Percentiles rank a stretch among this genome's conserved stretches.
phyloP scores from a whole-genome alignment of 2,113 vertebrate genomes.

The Capreolus pygargus region DNA sequence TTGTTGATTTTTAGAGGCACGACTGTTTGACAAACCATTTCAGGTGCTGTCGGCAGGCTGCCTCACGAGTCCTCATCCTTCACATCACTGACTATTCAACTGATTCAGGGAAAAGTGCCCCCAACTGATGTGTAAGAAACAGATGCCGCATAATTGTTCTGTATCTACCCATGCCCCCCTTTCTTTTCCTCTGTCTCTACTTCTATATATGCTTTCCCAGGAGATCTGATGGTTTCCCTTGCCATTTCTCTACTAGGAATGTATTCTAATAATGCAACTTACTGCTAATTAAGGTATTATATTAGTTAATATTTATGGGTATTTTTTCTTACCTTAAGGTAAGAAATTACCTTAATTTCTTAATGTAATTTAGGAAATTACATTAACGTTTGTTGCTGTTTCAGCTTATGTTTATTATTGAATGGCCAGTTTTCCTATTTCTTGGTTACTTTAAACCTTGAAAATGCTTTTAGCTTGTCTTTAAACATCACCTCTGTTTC shows the following conservation, averaged over 20 bases:
- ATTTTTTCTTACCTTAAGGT: slow-evolving; percentile 45
- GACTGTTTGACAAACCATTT: slow-evolving; percentile 56
- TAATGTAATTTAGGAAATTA: not conserved
- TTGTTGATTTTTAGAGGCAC: slow-evolving; percentile 68
- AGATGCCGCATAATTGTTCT: slow-evolving; percentile 67
- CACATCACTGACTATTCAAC: slow-evolving; percentile 54
- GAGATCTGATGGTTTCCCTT: slow-evolving; percentile 30
- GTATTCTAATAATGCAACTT: slow-evolving; percentile 56
- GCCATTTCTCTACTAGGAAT: slow-evolving; percentile 42
- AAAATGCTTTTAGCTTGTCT: slow-evolving; percentile 40
- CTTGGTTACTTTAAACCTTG: slow-evolving; percentile 59
- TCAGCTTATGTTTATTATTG: slow-evolving; percentile 45
- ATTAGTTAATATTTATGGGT: slow-evolving; percentile 65
- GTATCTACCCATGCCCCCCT: not conserved
- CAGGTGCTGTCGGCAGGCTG: slow-evolving; percentile 47
- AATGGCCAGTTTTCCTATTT: slow-evolving; percentile 49
- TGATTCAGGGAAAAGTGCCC: slow-evolving; percentile 67
- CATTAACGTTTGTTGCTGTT: slow-evolving; percentile 1
- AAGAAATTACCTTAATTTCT: not conserved
- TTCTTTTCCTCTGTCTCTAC: slow-evolving; percentile 22
- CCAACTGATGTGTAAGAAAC: slow-evolving; percentile 57
- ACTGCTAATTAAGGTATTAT: slow-evolving; percentile 55
- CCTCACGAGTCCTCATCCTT: slow-evolving; percentile 51
- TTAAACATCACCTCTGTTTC: slow-evolving; percentile 57
- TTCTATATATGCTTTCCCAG: slow-evolving; percentile 5